Conservation (phyloP, 1,140 invertebrate genomes). For the Drosophila nigromelanica region DNA sequence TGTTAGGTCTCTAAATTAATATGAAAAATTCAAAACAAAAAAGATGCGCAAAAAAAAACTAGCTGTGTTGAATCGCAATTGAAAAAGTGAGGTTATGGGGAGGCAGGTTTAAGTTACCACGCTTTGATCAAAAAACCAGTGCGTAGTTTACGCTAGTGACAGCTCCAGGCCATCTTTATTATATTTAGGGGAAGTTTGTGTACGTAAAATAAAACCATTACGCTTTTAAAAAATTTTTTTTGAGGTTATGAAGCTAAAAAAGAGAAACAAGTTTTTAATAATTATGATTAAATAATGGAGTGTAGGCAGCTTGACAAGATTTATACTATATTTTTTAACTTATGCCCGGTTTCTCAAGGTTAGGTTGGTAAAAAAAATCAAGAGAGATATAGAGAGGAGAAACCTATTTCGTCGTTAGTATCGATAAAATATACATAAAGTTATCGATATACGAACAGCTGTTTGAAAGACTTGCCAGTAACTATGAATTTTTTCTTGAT, state of each 20-base stretch:
- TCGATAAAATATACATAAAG: too few relatives aligned
- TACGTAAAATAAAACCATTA: background rate
- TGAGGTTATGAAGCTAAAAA: background rate
- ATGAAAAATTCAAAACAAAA: conserved; percentile 26
- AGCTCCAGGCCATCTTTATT: background rate
- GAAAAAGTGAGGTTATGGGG: conserved; percentile 15
- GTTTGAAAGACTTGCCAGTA: too few relatives aligned
- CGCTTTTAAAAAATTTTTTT: background rate
- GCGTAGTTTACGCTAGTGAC: background rate
- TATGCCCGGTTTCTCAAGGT: background rate
- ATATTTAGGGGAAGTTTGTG: background rate
- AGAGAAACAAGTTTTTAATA: background rate
- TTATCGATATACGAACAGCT: too few relatives aligned
- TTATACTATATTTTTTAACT: background rate
- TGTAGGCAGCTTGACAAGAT: background rate
- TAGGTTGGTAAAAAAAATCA: background rate
- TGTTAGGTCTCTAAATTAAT: conserved; percentile 29
- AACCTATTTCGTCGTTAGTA: too few relatives aligned
- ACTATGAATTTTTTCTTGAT: too few relatives aligned
- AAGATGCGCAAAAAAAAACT: conserved; percentile 51
- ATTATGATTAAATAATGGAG: background rate
- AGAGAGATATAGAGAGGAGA: too few relatives aligned
- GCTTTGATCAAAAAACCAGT: background rate
- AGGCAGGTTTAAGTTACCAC: background rate
- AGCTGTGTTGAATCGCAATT: conserved; percentile 2